phyloP scores from a whole-genome alignment of 2,797 vertebrate species.

The Acanthornis magna region DNA sequence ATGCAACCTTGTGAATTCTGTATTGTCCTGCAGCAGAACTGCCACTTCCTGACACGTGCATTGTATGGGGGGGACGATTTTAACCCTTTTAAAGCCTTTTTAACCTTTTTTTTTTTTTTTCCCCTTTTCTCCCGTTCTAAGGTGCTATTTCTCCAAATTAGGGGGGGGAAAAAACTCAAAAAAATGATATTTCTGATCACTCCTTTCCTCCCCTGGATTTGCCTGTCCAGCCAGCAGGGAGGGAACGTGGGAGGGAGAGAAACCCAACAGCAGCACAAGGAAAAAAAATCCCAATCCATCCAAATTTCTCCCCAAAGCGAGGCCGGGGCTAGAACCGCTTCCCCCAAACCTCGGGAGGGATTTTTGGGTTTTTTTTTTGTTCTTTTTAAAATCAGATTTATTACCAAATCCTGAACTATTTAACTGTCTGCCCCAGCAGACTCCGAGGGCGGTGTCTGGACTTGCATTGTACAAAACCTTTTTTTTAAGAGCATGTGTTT shows the following conservation, averaged over 20 bases:
- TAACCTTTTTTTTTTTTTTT: not conserved
- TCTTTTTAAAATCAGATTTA: not conserved
- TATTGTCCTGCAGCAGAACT: slow-evolving; percentile 27
- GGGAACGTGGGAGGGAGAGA: not conserved
- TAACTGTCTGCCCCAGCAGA: slow-evolving; percentile 42
- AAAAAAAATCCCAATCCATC: not conserved
- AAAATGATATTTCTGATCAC: not conserved
- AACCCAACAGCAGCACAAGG: slow-evolving; percentile 17
- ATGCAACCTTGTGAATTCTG: not conserved
- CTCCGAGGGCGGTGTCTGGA: slow-evolving; percentile 55
- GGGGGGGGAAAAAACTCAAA: not conserved
- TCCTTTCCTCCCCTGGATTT: not conserved
- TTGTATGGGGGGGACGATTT: not conserved
- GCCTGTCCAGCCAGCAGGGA: not conserved
- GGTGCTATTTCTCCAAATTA: slow-evolving; percentile 59
- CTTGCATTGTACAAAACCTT: slow-evolving; percentile 73
- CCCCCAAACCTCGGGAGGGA: not conserved
- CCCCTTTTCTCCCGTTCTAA: not conserved
- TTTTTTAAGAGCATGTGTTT: slow-evolving; percentile 75
- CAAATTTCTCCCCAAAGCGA: not conserved
- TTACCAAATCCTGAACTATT: slow-evolving; percentile 46
- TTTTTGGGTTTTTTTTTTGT: not conserved
- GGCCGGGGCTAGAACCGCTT: not conserved
- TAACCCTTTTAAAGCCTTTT: slow-evolving; percentile 16
- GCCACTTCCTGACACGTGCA: slow-evolving; percentile 22